Evolutionary conservation across 2,797 vertebrate genomes (phyloP).

Genomic region (Ctenochaetus hawaiiensis): DNA sequence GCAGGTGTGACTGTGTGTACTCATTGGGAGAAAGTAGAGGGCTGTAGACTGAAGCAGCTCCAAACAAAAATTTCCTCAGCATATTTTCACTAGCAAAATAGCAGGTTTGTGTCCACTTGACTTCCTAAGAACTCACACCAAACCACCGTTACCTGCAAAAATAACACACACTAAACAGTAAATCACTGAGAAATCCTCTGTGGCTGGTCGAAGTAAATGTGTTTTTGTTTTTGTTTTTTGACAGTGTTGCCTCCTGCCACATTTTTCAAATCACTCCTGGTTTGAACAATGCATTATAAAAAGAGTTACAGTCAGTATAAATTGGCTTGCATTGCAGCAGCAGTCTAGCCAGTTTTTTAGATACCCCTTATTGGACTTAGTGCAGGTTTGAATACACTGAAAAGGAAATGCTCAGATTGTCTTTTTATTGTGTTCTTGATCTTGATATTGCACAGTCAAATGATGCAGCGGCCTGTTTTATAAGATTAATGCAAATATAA

Average conservation of each 20-base stretch:
- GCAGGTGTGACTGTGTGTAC: conserved; percentile 48
- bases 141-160: neutral
- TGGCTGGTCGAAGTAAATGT: neutral
- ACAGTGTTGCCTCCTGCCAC: neutral
- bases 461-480: neutral
- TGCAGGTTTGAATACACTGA: neutral
- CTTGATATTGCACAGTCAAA: neutral
- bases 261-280: neutral
- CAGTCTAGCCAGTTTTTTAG: neutral
- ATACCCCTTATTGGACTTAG: neutral
- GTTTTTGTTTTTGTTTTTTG: neutral
- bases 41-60: conserved; percentile 8
- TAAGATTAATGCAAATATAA: neutral
- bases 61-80: conserved; percentile 9
- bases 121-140: neutral
- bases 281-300: neutral
- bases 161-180: neutral
- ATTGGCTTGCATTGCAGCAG: neutral
- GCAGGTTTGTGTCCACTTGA: neutral
- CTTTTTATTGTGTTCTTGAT: neutral
- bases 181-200: neutral
- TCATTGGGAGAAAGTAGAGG: too few relatives aligned
- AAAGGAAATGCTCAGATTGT: neutral
- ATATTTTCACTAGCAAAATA: conserved; percentile 11
- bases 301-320: neutral